These are phyloP conservation scores for Agrotis ipsilon DNA, from an alignment of 2,888 invertebrate genomes.

Conservation along the genomic window DNA sequence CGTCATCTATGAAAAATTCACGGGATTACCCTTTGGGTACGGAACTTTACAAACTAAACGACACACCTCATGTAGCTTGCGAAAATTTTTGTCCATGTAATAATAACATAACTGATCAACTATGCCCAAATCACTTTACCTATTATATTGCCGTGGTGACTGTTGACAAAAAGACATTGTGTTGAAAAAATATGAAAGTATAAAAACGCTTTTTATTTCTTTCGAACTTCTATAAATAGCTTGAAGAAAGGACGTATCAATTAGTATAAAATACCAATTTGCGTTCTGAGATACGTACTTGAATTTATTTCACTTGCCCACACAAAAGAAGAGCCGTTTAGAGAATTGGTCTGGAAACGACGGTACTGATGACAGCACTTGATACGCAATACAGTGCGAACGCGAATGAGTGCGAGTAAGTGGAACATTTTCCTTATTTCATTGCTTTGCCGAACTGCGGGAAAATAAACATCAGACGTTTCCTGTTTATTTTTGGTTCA, in stretches of 20 bases:
- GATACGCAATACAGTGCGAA: slow-evolving; percentile 13
- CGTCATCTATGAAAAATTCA: too few species aligned
- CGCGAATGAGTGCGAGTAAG: slow-evolving; percentile 18
- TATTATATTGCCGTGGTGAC: too few species aligned
- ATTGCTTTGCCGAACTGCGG: slow-evolving; percentile 18
- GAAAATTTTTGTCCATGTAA: too few species aligned
- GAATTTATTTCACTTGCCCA: slow-evolving; percentile 1
- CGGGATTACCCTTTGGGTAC: too few species aligned
- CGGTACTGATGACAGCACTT: slow-evolving; percentile 11
- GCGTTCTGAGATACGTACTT: not conserved
- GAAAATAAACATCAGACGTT: slow-evolving; percentile 36
- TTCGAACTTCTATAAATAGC: not conserved
- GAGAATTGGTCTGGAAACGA: slow-evolving; percentile 19
- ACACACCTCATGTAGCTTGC: too few species aligned
- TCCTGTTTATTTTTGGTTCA: slow-evolving; percentile 23
- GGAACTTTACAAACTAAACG: too few species aligned
- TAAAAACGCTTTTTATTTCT: not conserved
- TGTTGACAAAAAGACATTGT: not conserved
- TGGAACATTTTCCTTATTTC: slow-evolving; percentile 36
- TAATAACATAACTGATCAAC: not conserved
- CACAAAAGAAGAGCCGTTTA: not conserved
- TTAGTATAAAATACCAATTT: not conserved
- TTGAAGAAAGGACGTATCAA: not conserved
- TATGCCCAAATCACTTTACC: not conserved
- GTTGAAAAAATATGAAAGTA: not conserved